Conservation (phyloP, 2,113 vertebrate species). For the Piprites chloris region DNA sequence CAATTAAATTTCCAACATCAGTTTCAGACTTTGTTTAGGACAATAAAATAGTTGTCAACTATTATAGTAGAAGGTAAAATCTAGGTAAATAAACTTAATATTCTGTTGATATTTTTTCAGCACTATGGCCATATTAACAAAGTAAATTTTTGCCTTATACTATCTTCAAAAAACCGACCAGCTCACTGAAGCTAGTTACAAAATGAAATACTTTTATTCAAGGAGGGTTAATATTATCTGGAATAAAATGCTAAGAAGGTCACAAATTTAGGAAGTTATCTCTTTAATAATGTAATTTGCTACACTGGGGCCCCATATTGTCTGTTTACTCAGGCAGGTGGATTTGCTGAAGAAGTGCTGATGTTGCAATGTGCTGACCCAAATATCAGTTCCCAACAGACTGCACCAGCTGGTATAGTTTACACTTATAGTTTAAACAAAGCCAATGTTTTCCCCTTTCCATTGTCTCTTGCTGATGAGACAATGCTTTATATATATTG, state of each 20-base stretch:
- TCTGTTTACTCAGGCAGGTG: conserved; percentile 78
- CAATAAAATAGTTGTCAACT: background rate
- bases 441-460: conserved; percentile 21
- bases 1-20: background rate
- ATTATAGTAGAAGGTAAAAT: background rate
- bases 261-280: conserved; percentile 36
- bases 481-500: too few relatives aligned
- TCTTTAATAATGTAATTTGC: conserved; percentile 75
- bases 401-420: conserved; percentile 72
- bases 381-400: conserved; percentile 82
- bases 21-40: background rate
- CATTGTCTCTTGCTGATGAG: conserved; percentile 22
- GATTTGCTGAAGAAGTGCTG: conserved; percentile 74
- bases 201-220: background rate
- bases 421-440: conserved; percentile 55
- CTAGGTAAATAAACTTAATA: background rate
- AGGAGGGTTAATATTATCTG: background rate
- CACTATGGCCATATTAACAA: background rate
- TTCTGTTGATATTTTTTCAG: background rate
- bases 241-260: conserved; percentile 38
- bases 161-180: background rate
- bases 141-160: background rate
- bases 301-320: conserved; percentile 37
- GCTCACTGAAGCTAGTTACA: background rate
- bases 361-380: conserved; percentile 85